Evolutionary conservation across 1,140 invertebrate genomes (phyloP).

Genomic region (Scaptomyza hsui): DNA sequence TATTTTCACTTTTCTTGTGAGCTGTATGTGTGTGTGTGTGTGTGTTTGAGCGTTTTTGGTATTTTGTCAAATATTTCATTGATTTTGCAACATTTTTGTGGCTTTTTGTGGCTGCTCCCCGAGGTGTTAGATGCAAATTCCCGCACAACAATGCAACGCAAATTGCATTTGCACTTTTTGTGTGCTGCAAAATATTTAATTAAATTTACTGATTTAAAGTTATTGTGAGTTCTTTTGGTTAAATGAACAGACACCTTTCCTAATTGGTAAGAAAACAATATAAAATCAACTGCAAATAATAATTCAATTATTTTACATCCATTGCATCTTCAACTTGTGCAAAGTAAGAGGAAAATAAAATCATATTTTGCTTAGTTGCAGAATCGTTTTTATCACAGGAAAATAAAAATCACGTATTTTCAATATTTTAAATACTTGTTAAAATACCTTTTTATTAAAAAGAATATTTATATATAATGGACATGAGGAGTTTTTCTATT

Average conservation of each 20-base stretch:
- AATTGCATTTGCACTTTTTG: conserved; percentile 13
- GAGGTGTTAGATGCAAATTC: conserved; percentile 42
- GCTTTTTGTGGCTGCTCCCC: neutral
- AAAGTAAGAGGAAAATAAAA: neutral
- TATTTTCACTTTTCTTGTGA: conserved; percentile 15
- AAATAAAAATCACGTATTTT: too few species aligned
- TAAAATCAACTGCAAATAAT: neutral
- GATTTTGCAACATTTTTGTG: conserved; percentile 47
- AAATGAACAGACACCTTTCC: neutral
- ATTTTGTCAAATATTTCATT: conserved; percentile 51
- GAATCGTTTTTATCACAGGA: too few species aligned
- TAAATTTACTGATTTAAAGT: conserved; percentile 9
- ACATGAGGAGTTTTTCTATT: too few species aligned
- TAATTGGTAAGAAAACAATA: neutral
- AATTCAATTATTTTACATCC: neutral
- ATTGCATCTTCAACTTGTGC: too few species aligned
- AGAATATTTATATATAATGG: too few species aligned
- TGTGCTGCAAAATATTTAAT: conserved; percentile 25
- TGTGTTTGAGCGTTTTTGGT: conserved; percentile 13
- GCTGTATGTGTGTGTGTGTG: too few species aligned
- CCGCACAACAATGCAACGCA: conserved; percentile 6
- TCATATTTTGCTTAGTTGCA: too few species aligned
- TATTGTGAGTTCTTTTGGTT: neutral
- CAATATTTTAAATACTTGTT: too few species aligned
- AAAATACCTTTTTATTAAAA: too few species aligned